Base-by-base conservation (phyloP, 2,888 invertebrate genomes). In the Cephalotes varians region DNA sequence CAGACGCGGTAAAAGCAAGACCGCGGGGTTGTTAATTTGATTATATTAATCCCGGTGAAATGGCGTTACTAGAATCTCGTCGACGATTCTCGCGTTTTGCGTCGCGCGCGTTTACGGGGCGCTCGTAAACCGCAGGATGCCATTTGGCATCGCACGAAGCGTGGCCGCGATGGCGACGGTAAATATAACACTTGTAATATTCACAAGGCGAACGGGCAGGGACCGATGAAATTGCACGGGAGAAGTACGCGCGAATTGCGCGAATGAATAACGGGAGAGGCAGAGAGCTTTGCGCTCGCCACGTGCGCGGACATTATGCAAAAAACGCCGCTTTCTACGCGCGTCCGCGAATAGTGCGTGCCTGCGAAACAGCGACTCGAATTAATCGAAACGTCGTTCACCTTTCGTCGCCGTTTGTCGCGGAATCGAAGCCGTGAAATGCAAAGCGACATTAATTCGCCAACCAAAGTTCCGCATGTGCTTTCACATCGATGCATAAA, bases 291-390 rank as follows among this genome's bases (percentile, higher is more conserved):
- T 37, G 15, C 51, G 28, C 15, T 44, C 12, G 64, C 76, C 54
- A n/a, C n/a, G n/a, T n/a, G n/a, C n/a, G 18, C 62, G 80, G 51
- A 81, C 67, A 81, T 86, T 86, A 77, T 72, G 76, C 62, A 64
- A 67, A 80, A n/a, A 25, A 44, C 10, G 62, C 1, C 15, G 64
- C 37, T 58, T 72, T 72, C 44, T 31, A 31, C 1, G 28, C n/a
- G 12, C 4, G 10, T 67, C n/a, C 25, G 31, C 40, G 18, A 56
- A 56, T 69, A 34, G 49, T 49, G 54, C 28, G 15, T 25, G 34
- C 18, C 25, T 25, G 60, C 25, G 49, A 62, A 49, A 73, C 9
- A 34, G 62, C 34, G 10, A 34, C 10, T 60, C 34, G 51, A 37
- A 64, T 76, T 64, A 76, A 76, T 51, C 64, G 51, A 76, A 76